Percentiles rank a stretch among this genome's conserved stretches.
Evolutionary conservation across 2,797 vertebrate genomes (phyloP).

Genomic region (Enteromius radiatus): DNA sequence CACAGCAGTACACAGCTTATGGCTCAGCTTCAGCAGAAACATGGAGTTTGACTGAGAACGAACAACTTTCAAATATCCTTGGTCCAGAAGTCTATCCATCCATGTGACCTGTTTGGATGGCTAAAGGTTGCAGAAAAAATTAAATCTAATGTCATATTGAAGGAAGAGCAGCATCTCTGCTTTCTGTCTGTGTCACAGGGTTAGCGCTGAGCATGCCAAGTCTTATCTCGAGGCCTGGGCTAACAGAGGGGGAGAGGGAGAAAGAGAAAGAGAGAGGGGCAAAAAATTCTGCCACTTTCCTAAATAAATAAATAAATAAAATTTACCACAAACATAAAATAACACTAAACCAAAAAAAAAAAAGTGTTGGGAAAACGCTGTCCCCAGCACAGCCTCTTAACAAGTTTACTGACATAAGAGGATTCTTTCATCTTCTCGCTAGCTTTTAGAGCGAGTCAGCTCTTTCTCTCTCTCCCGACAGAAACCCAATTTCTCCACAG

Average conservation of each 20-base stretch:
- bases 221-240: constrained; percentile 71
- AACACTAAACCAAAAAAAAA: constrained; percentile 64
- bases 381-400: constrained; percentile 70
- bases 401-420: constrained; percentile 77
- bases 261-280: constrained; percentile 48
- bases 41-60: constrained; percentile 12
- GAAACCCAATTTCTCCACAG: constrained; percentile 67
- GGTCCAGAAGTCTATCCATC: constrained; percentile 40
- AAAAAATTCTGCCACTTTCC: constrained; percentile 60
- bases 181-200: constrained; percentile 61
- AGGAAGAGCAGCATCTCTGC: constrained; percentile 48
- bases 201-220: constrained; percentile 64
- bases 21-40: constrained; percentile 9
- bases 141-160: constrained; percentile 49
- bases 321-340: constrained; percentile 59
- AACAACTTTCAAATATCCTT: constrained; percentile 43
- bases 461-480: constrained; percentile 62
- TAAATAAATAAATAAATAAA: constrained; percentile 50
- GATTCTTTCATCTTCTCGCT: constrained; percentile 74
- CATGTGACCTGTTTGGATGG: constrained; percentile 55
- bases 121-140: constrained; percentile 51
- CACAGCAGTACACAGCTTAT: neutral
- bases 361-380: constrained; percentile 67
- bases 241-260: constrained; percentile 57
- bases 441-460: constrained; percentile 73